Base-by-base conservation (phyloP, 2,888 invertebrate species). In the Cloeon dipterum region DNA sequence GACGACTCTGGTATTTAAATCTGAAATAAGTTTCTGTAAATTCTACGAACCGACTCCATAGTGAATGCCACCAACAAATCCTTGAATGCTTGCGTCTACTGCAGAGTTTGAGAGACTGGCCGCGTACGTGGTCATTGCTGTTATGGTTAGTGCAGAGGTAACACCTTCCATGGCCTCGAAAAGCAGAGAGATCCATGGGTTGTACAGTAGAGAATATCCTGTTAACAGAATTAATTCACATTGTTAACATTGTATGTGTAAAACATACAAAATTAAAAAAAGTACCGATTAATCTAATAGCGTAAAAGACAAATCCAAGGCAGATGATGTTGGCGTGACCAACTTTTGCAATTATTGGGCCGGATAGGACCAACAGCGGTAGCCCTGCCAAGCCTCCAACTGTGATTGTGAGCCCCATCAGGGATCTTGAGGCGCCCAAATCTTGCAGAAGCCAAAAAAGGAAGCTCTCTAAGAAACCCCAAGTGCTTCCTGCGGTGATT, bases 391-490 rank as follows among this genome's bases (percentile, higher is more conserved):
- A 60, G 10, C 76, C 76, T 2, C 77, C 77, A 36, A 79, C 74
- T 0, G 78, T 77, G 46, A 79, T 73, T 1, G 79, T 79, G 44
- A 79, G 65, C 11, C 79, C 79, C 78, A 81, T 78, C 38, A 79
- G 59, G 1, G 74, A 73, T 35, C 74, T 66, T 0, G 74, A 72
- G 1, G 70, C 77, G 4, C 77, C 77, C 42, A 79, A 57, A 53
- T 78, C 77, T 52, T 81, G 74, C 20, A 79, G 63, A 41, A 78
- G 59, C 75, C 78, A 78, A 55, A 79, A 79, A 20, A 79, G 60
- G 58, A 78, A 81, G 45, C 75, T 78, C 55, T 81, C 79, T 45
- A 81, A 70, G 56, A 74, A 78, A 25, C 79, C 79, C 77, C 77
- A 79, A n/a, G 74, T 74, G 17, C 71, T 73, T 21, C 78, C 78